Base-by-base conservation (phyloP, 2,113 vertebrate species). In the Anguilla rostrata region DNA sequence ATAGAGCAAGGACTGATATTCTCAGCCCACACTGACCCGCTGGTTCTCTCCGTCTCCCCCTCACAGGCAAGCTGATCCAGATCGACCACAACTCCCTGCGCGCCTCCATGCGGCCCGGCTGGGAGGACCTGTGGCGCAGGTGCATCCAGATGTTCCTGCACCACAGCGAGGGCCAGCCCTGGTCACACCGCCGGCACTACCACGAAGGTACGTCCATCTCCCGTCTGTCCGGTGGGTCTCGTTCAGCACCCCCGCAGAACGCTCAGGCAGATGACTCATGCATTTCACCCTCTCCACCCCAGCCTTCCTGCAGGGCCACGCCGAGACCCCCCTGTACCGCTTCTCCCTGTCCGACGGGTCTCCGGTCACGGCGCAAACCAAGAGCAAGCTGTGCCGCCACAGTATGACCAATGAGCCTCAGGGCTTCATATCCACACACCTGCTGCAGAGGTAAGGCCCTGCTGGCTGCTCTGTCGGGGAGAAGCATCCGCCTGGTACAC, bases 91-190 rank as follows among this genome's bases (percentile, higher is more conserved):
- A 95, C 89, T 96, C 96, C 4, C 86, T 97, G 63, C 93, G 96
- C 18, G 95, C 95, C 39, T 97, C 96, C 81, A 97, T 97, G 96
- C 97, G 97, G 84, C 98, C 98, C 9, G 98, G 98, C 79, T 99
- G 98, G 94, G 98, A 99, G 93, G 98, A 99, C 91, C 95, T 95
- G 86, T 97, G 99, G 88, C 96, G 98, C 81, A 93, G 95, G 71
- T 99, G 98, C 92, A 97, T 99, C 93, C 98, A 99, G 93, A 97
- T 98, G 92, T 99, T 99, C 92, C 95, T 99, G 26, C 93, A 98
- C 91, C 95, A 96, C 88, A 99, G 96, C 16, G 98, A 99, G 26
- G 98, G 98, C 3, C 98, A 99, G 87, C 94, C 96, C 0, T 99
- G 98, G 98, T 98, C 98, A 56, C 97, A 96, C 92, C 99, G 99